Base-by-base conservation (phyloP, 2,797 vertebrate species). In the Pogonophryne albipinna region DNA sequence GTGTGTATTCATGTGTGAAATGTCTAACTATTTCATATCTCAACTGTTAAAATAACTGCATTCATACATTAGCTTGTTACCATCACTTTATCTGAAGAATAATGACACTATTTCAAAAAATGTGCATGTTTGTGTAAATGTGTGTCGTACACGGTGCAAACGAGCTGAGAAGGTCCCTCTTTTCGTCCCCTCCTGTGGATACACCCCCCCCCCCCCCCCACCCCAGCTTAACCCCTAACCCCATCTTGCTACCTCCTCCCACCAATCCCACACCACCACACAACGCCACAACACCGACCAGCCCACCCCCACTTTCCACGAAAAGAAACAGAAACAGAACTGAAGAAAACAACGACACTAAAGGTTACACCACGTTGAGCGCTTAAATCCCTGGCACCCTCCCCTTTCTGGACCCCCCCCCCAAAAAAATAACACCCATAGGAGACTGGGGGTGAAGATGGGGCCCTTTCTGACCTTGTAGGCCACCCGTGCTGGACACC, bases 401-500 rank as follows among this genome's bases (percentile, higher is more conserved):
- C 79, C 82, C 79, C 27, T 27, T 50, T 71, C 71, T 68, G 55
- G 38, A 76, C 27, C 67, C 74, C 6, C 47, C 59, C 69, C 64
- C 70, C 3, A 42, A 42, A 38, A 42, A 42, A 38, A 38, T 2
- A 2, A 76, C 85, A 86, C 87, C 85, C 77, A 76, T 72, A 76
- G 70, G 70, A 80, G 83, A 80, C 74, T 83, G 38, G 38, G 27
- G 78, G 74, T 82, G 79, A 79, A 64, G 80, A 78, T 74, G 80
- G 79, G 92, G 84, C 78, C 89, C 91, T 87, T 90, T 86, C 93
- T 94, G 91, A 99, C 97, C 97, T 98, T 97, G 96, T 98, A 98
- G 90, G 97, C 97, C 93, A 98, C 97, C 89, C 97, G 95, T 93
- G 97, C 96, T 50, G 97, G 97, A 94, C 97, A 98, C 94, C 97